Conservation (phyloP, 2,797 vertebrate genomes). For the Aulostomus chinensis region DNA sequence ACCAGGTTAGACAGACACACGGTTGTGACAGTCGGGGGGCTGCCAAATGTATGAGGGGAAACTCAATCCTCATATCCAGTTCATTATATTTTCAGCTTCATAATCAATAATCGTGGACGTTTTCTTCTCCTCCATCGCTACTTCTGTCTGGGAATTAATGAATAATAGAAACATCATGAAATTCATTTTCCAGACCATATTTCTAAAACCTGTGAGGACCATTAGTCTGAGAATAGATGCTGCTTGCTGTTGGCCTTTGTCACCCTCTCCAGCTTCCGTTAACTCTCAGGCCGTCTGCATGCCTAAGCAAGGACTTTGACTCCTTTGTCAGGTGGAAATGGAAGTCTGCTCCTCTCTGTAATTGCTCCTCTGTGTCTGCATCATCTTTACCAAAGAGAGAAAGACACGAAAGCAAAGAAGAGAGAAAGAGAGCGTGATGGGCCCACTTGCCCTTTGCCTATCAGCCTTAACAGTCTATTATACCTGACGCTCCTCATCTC, state of each 20-base stretch:
- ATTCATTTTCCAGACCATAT: slow-evolving; percentile 61
- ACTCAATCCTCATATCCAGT: slow-evolving; percentile 50
- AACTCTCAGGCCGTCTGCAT: slow-evolving; percentile 51
- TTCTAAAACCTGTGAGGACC: slow-evolving; percentile 50
- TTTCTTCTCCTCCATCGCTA: slow-evolving; percentile 33
- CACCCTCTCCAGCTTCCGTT: slow-evolving; percentile 40
- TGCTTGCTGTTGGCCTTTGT: slow-evolving; percentile 52
- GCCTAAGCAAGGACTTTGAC: slow-evolving; percentile 58
- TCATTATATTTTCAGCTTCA: slow-evolving; percentile 73
- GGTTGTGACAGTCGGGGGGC: slow-evolving; percentile 42
- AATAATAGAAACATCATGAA: slow-evolving; percentile 74
- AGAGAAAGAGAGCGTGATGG: slow-evolving; percentile 24
- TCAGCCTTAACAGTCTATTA: slow-evolving; percentile 72
- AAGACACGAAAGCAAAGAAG: slow-evolving; percentile 28
- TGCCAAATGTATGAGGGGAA: slow-evolving; percentile 33
- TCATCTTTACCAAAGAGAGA: slow-evolving; percentile 57
- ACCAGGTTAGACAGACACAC: slow-evolving; percentile 42
- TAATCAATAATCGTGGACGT: slow-evolving; percentile 70
- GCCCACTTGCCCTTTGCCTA: slow-evolving; percentile 53
- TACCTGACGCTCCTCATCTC: slow-evolving; percentile 68
- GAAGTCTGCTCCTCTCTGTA: slow-evolving; percentile 52
- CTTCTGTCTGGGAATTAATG: slow-evolving; percentile 63
- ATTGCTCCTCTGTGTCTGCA: slow-evolving; percentile 70
- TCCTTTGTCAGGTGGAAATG: slow-evolving; percentile 48
- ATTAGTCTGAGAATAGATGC: slow-evolving; percentile 47